Base-by-base conservation (phyloP, 2,888 invertebrate genomes). In the Eupithecia exiguata region DNA sequence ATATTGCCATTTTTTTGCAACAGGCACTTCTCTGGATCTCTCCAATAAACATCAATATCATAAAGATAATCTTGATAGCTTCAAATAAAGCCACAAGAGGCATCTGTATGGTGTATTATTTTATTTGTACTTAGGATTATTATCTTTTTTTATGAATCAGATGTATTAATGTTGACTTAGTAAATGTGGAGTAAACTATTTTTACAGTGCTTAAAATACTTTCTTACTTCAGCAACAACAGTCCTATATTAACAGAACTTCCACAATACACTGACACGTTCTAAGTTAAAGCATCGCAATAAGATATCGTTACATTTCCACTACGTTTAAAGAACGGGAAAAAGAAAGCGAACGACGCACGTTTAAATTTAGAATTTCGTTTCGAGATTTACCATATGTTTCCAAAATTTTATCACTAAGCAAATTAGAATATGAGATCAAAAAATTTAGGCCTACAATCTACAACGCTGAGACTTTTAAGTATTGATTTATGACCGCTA, bases 361-460 rank as follows among this genome's bases (percentile, higher is more conserved):
- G 86, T 89, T 86, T 86, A 86, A 91, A 93, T 93, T 94, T 93
- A 91, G 93, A 93, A 93, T 93, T 93, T 93, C 85, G 87, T 83
- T 89, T 88, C 89, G 89, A 90, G 88, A 89, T 89, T 90, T 89
- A 90, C 90, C 89, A 89, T 90, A 58, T 91, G 85, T 89, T 91
- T 90, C 91, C 91, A 88, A 93, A 92, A 89, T 3, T 87, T 89
- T 92, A 93, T 91, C 91, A 92, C 94, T 94, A 93, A 93, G 93
- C 94, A 94, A 94, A 94, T 94, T 91, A 94, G 94, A 94, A 92
- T 93, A 94, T 94, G 94, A 94, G 94, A 94, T 94, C 94, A 94
- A 93, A 93, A 53, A 90, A 92, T 90, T 93, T 94, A 94, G 94
- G 94, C 94, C 94, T 94, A 94, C 92, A 88, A 90, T 92, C 94